These are phyloP conservation scores for Copidosoma floridanum DNA, from an alignment of 1,140 invertebrate species.

Conservation along the genomic window DNA sequence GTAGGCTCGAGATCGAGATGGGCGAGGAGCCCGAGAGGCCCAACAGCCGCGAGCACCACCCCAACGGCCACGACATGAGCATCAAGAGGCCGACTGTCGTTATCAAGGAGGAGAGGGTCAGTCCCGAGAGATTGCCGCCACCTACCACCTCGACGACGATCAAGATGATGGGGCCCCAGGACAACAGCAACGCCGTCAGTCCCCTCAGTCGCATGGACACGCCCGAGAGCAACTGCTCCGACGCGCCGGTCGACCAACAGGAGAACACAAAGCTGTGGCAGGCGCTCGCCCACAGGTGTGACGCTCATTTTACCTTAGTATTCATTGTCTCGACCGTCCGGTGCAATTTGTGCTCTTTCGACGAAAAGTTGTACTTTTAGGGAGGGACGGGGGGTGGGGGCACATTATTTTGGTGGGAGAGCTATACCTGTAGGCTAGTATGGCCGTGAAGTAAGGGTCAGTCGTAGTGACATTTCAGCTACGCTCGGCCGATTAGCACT, in stretches of 20 bases:
- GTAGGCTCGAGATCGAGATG: constrained; percentile 39
- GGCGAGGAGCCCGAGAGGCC: neutral
- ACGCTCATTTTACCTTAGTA: too few species aligned
- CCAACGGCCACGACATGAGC: constrained; percentile 53
- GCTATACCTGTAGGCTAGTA: too few species aligned
- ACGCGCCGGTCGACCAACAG: constrained; percentile 60
- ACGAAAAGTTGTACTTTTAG: too few species aligned
- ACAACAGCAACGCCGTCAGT: constrained; percentile 29
- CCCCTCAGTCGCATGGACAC: constrained; percentile 56
- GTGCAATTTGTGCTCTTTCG: too few species aligned
- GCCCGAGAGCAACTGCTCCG: constrained; percentile 59
- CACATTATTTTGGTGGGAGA: too few species aligned
- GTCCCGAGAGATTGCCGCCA: constrained; percentile 34
- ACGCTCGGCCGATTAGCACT: too few species aligned
- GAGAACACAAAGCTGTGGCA: constrained; percentile 62
- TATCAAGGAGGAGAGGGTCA: constrained; percentile 44
- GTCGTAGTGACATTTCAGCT: too few species aligned
- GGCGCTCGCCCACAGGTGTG: constrained; percentile 59
- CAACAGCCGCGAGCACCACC: neutral
- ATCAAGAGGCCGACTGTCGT: constrained; percentile 29
- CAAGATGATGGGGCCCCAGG: constrained; percentile 35
- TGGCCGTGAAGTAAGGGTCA: too few species aligned
- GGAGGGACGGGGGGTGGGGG: too few species aligned
- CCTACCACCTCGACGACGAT: constrained; percentile 39
- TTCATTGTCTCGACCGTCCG: too few species aligned